These are phyloP conservation scores for Whitmania pigra DNA, from an alignment of 1,140 invertebrate species.

Conservation along the genomic window DNA sequence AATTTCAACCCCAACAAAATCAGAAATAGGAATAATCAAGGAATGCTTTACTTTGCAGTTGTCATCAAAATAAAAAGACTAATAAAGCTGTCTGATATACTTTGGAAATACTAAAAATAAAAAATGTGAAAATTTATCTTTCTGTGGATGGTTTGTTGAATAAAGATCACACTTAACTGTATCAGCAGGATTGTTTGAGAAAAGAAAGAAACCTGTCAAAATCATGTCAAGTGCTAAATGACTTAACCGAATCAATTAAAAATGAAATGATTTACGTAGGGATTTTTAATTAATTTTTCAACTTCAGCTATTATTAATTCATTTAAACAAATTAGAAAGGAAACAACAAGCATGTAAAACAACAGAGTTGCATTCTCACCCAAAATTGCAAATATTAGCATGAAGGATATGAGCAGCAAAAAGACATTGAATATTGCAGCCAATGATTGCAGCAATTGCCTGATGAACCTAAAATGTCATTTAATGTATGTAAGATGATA, in stretches of 20 bases:
- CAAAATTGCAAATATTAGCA: constrained; percentile 42
- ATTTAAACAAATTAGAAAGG: too few species aligned
- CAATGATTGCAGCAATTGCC: constrained; percentile 60
- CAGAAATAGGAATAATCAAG: background rate
- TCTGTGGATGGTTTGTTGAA: background rate
- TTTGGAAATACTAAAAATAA: constrained; percentile 53
- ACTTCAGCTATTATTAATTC: too few species aligned
- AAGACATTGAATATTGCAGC: constrained; percentile 75
- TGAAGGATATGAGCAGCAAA: constrained; percentile 69
- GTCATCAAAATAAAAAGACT: constrained; percentile 78
- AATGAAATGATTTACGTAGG: background rate
- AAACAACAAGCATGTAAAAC: too few species aligned
- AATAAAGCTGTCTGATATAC: constrained; percentile 68
- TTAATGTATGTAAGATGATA: constrained; percentile 15
- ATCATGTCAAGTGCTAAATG: background rate
- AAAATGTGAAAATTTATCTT: background rate
- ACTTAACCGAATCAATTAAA: background rate
- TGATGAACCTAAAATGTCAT: constrained; percentile 38
- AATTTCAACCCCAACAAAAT: too few species aligned
- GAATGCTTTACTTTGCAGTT: constrained; percentile 67
- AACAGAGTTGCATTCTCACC: background rate
- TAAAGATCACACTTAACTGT: background rate
- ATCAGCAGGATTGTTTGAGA: constrained; percentile 2
- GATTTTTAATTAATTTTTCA: too few species aligned
- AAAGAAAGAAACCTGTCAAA: constrained; percentile 2